A percentile compares a stretch with the other conserved stretches of the same genome.
phyloP scores from a whole-genome alignment of 1,140 invertebrate species.

The Psix sp. region DNA sequence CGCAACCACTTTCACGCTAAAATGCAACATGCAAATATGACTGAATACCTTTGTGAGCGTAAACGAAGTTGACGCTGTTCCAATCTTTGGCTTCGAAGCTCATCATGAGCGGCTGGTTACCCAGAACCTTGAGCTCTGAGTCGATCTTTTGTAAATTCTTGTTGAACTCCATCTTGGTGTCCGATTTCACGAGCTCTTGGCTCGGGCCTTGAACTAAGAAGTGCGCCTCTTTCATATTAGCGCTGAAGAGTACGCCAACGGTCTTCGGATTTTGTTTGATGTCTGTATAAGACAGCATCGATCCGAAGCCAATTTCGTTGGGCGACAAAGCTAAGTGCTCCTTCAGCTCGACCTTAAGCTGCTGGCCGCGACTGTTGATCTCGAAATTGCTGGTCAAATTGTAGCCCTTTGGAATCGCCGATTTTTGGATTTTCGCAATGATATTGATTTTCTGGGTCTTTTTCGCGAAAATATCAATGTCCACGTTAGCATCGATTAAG shows the following conservation, averaged over 20 bases:
- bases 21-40: too few species aligned
- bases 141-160: conserved; percentile 77
- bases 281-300: conserved; percentile 70
- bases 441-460: conserved; percentile 80
- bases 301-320: conserved; percentile 66
- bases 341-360: conserved; percentile 72
- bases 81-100: conserved; percentile 78
- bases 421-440: conserved; percentile 63
- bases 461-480: conserved; percentile 77
- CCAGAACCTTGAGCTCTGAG: conserved; percentile 75
- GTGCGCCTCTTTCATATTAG: conserved; percentile 70
- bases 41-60: conserved; percentile 75
- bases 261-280: conserved; percentile 69
- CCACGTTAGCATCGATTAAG: conserved; percentile 74
- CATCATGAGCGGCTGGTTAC: conserved; percentile 73
- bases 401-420: conserved; percentile 63
- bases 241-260: conserved; percentile 69
- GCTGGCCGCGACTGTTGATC: conserved; percentile 73
- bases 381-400: conserved; percentile 70
- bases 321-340: conserved; percentile 63
- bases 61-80: conserved; percentile 78
- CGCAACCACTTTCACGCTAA: not conserved
- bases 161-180: conserved; percentile 72
- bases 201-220: conserved; percentile 76
- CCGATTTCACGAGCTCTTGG: conserved; percentile 77